Base-by-base conservation (phyloP, 1,140 invertebrate species). In the Drosophila nannoptera region DNA sequence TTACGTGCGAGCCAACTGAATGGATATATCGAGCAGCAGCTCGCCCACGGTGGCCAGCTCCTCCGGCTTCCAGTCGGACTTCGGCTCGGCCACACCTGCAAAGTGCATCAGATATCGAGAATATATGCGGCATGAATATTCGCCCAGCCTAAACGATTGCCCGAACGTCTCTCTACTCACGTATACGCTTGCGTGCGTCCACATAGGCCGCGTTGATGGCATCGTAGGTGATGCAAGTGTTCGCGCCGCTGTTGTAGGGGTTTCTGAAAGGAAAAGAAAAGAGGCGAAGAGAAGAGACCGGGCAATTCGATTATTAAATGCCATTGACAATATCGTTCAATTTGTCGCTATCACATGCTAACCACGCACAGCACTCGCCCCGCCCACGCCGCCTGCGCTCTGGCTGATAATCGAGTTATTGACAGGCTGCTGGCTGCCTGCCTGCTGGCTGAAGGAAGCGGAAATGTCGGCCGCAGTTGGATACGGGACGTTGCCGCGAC, bases 171-270 rank as follows among this genome's bases (percentile, higher is more conserved):
- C 9, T 50, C 50, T 76, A 93, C 93, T 94, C 93, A 95, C 95
- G 92, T 80, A 96, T 94, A 90, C 95, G 93, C 89, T 96, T 95
- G 74, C 95, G 93, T 11, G 96, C 96, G 87, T 97, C 94, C 54
- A 94, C 89, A 90, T 97, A 97, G 36, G 97, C 96, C 64, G 94
- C 93, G 91, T 98, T 97, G 53, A 98, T 93, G 35, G 96, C 96
- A 76, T 97, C 95, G 88, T 97, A 97, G 9, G 96, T 97, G 82
- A 98, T 97, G 89, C 96, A 98, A 22, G 94, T 94, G 68, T 94
- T 93, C 50, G 93, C 92, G 42, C 93, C 94, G 70, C 92, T 92
- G 50, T 55, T 81, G 56, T 87, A 88, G 8, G 87, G 83, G 52
- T 74, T 77, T 31, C 88, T 89, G 77, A 40, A 78, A 76, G 40